Base-by-base conservation (phyloP, 2,888 invertebrate species). In the Dexiosoma caninum region DNA sequence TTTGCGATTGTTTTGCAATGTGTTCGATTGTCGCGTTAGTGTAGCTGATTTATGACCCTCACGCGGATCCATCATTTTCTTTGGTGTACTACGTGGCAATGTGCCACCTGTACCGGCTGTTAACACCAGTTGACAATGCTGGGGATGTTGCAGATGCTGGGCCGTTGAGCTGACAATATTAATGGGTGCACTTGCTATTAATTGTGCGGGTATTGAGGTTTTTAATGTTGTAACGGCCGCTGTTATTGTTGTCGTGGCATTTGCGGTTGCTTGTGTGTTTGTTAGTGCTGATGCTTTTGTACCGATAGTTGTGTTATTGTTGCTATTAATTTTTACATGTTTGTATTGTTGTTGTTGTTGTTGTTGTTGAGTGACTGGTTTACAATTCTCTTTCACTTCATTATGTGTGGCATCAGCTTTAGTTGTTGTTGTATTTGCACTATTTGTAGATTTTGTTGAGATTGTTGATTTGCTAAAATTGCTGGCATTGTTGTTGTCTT, bases 61-160 rank as follows among this genome's bases (percentile, higher is more conserved):
- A 55, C 83, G 81, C 7, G 84, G 84, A 53, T 86, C 86, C 55
- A 87, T 83, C 23, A 85, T 51, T 70, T 88, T 89, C 32, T 88
- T 84, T n/a, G 89, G 87, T 70, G 87, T 88, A 75, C 88, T 89
- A 23, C 89, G 83, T 6, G 89, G 89, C 80, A 89, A 69, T 1
- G 89, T 89, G 59, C 88, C 89, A 79, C 85, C 83, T 70, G 64
- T 62, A 78, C 88, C 88, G 76, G 85, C 84, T 84, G 84, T 85
- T 60, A 86, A 84, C 44, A 87, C 85, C 82, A 88, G 83, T 74
- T 83, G 86, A 59, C 83, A 81, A 81, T 86, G 84, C 42, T 86
- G 88, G 14, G 86, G 85, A 71, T 86, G 87, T 30, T 85, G 87
- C 12, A 84, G 55, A 77, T 79, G 66, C 67, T 84, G 83, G 0